These are phyloP conservation scores for Terrapene triunguis DNA, from an alignment of 2,113 vertebrate species.

Conservation along the genomic window DNA sequence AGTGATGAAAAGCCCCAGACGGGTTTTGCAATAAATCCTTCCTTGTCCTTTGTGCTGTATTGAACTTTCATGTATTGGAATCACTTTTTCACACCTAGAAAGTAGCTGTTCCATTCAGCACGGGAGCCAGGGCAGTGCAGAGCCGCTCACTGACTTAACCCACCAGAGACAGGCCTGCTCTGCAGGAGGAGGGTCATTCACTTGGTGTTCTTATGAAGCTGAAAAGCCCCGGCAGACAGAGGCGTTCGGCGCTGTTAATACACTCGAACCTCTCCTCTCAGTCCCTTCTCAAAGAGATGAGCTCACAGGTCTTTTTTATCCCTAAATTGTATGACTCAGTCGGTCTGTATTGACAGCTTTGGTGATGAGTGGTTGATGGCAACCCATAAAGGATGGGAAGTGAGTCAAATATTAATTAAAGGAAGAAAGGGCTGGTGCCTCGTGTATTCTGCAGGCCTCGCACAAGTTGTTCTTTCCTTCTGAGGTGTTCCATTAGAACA, in stretches of 20 bases:
- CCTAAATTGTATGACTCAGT: neutral
- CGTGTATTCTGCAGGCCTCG: neutral
- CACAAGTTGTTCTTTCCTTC: neutral
- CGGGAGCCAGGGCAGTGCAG: neutral
- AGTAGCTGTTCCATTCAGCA: neutral
- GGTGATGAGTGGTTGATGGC: neutral
- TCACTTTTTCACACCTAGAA: neutral
- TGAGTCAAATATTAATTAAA: neutral
- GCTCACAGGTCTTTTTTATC: neutral
- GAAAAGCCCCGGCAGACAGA: neutral
- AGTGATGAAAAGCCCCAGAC: neutral
- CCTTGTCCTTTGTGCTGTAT: neutral
- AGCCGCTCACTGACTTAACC: neutral
- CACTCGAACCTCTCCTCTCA: accelerated
- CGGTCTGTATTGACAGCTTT: neutral
- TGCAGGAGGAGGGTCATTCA: neutral
- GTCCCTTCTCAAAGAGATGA: accelerated
- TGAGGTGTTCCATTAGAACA: neutral
- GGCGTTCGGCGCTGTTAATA: neutral
- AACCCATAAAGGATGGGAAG: neutral
- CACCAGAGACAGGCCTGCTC: neutral
- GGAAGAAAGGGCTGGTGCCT: neutral
- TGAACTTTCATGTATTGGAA: neutral
- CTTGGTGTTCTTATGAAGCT: too few species aligned
- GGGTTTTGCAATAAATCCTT: neutral